phyloP scores from a whole-genome alignment of 92 coral and sea anemone genomes.

The Epizoanthus stellaris region DNA sequence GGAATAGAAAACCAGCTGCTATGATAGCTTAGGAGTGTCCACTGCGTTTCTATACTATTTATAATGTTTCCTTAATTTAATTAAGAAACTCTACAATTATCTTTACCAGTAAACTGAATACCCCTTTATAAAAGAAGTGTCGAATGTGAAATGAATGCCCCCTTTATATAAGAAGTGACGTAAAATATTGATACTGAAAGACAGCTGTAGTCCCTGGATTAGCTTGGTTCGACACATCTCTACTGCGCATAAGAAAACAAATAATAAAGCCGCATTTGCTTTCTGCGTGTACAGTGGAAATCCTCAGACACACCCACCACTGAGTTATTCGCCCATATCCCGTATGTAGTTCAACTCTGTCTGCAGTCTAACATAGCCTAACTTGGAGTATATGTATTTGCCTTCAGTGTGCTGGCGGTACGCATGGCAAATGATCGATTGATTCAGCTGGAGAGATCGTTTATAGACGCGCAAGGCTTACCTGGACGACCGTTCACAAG shows the following conservation, averaged over 20 bases:
- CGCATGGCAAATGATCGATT: slow-evolving; percentile 85
- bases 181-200: not conserved
- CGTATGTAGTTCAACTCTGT: not conserved
- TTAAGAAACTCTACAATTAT: too few species aligned
- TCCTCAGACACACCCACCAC: not conserved
- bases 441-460: slow-evolving; percentile 81
- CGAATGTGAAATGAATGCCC: too few species aligned
- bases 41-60: too few species aligned
- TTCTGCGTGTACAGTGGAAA: not conserved
- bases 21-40: too few species aligned
- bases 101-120: too few species aligned
- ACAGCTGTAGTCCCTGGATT: not conserved
- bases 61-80: too few species aligned
- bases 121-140: too few species aligned
- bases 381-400: not conserved
- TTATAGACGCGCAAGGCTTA: slow-evolving; percentile 76
- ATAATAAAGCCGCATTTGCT: not conserved
- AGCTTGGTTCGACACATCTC: not conserved
- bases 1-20: too few species aligned
- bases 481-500: slow-evolving; percentile 79
- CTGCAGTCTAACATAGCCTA: not conserved
- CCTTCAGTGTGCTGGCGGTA: slow-evolving; percentile 63
- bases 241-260: not conserved
- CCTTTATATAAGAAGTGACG: not conserved
- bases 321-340: too few species aligned